A percentile compares a stretch with the other conserved stretches of the same genome.
These are phyloP conservation scores for Neotoma lepida DNA, from an alignment of 2,113 vertebrate genomes.

Conservation along the genomic window DNA sequence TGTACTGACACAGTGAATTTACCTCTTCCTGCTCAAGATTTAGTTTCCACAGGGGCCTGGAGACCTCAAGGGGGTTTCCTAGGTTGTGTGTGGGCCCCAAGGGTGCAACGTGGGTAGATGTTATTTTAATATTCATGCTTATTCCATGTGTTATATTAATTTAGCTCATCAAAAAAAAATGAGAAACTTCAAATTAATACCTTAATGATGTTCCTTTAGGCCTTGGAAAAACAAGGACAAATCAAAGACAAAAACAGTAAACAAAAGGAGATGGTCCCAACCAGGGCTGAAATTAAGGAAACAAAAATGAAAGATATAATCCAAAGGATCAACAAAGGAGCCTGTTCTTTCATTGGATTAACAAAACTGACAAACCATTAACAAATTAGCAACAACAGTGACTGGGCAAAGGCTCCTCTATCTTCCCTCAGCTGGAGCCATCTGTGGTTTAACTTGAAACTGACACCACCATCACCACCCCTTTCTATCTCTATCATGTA, in stretches of 20 bases:
- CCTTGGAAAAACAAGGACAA: not conserved
- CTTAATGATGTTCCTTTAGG: not conserved
- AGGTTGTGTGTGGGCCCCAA: not conserved
- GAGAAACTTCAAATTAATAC: not conserved
- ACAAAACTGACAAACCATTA: not conserved
- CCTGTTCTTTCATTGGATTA: not conserved
- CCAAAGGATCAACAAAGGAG: not conserved
- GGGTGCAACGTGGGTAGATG: fast-evolving
- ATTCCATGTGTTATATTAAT: slow-evolving; percentile 50
- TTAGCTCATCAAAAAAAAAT: not conserved
- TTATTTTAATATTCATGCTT: not conserved
- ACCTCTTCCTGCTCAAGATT: not conserved
- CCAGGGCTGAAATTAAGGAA: not conserved
- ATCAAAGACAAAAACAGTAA: not conserved
- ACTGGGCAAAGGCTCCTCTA: not conserved
- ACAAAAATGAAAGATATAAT: not conserved
- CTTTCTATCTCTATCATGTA: not conserved
- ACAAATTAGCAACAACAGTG: not conserved
- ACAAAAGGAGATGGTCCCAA: not conserved
- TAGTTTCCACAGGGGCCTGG: not conserved
- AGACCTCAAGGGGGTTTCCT: not conserved
- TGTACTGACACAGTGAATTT: not conserved
- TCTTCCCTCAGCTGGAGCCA: not conserved
- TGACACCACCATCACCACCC: not conserved
- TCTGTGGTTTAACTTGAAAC: not conserved